Conservation (phyloP, 2,888 invertebrate species). For the Apeira syringaria region DNA sequence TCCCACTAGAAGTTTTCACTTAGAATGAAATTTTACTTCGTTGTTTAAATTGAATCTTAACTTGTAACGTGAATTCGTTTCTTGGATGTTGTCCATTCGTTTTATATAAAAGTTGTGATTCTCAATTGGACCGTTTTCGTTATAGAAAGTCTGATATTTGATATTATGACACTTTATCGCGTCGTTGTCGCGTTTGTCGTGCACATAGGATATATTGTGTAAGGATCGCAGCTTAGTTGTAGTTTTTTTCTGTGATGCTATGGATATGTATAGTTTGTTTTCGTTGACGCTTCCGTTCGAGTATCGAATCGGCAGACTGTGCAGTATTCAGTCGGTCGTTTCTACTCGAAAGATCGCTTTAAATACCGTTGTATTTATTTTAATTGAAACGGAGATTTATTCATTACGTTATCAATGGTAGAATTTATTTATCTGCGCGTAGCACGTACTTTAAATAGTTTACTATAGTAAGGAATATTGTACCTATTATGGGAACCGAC, state of each 20-base stretch:
- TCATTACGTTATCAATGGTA: constrained; percentile 51
- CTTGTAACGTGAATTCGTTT: too few relatives aligned
- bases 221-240: constrained; percentile 45
- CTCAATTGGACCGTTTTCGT: too few relatives aligned
- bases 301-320: constrained; percentile 28
- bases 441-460: constrained; percentile 46
- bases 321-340: constrained; percentile 12
- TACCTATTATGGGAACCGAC: constrained; percentile 24
- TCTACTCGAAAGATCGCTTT: constrained; percentile 53
- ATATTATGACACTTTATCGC: too few relatives aligned
- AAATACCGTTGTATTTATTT: constrained; percentile 76
- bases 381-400: constrained; percentile 58
- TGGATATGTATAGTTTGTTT: constrained; percentile 60
- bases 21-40: too few relatives aligned
- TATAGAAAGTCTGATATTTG: too few relatives aligned
- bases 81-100: too few relatives aligned
- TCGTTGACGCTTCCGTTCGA: constrained; percentile 53
- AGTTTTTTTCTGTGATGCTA: constrained; percentile 75
- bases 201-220: constrained; percentile 21
- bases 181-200: too few relatives aligned
- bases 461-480: constrained; percentile 29
- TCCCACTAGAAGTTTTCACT: too few relatives aligned
- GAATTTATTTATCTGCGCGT: constrained; percentile 52
- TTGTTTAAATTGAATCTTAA: too few relatives aligned
- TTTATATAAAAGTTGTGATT: too few relatives aligned